phyloP scores from a whole-genome alignment of 2,888 invertebrate species.

The Andrena dorsata region DNA sequence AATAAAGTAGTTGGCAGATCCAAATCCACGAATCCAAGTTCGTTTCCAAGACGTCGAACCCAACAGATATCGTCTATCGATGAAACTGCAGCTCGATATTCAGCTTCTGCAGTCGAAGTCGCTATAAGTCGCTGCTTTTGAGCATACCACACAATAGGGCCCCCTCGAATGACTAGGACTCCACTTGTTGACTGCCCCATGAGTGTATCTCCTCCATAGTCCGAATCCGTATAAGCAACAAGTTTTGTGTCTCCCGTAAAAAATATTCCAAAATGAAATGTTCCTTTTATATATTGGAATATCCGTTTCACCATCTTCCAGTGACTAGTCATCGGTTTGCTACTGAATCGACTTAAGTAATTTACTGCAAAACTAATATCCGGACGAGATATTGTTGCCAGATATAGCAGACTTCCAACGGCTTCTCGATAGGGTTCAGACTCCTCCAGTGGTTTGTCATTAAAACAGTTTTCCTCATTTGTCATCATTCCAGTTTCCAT shows the following conservation, averaged over 20 bases:
- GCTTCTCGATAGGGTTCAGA: slow-evolving; percentile 63
- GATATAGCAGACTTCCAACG: slow-evolving; percentile 65
- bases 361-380: not conserved
- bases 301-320: slow-evolving; percentile 3
- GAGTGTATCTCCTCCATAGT: slow-evolving; percentile 63
- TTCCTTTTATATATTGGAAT: slow-evolving; percentile 1
- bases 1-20: slow-evolving; percentile 64
- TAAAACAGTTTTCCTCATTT: slow-evolving; percentile 58
- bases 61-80: slow-evolving; percentile 76
- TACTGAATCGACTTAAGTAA: not conserved
- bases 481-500: slow-evolving; percentile 74
- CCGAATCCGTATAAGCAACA: slow-evolving; percentile 62
- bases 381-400: slow-evolving; percentile 61
- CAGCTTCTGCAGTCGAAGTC: slow-evolving; percentile 74
- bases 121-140: slow-evolving; percentile 62
- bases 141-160: slow-evolving; percentile 68
- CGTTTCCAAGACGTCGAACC: slow-evolving; percentile 65
- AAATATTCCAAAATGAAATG: slow-evolving; percentile 42
- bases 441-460: slow-evolving; percentile 48
- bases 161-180: slow-evolving; percentile 40
- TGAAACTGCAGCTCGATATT: slow-evolving; percentile 76
- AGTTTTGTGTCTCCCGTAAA: slow-evolving; percentile 60
- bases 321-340: slow-evolving; percentile 1
- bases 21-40: not conserved
- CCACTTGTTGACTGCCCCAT: slow-evolving; percentile 73